phyloP scores from a whole-genome alignment of 1,140 invertebrate species.

The Phymorhynchus buccinoides region DNA sequence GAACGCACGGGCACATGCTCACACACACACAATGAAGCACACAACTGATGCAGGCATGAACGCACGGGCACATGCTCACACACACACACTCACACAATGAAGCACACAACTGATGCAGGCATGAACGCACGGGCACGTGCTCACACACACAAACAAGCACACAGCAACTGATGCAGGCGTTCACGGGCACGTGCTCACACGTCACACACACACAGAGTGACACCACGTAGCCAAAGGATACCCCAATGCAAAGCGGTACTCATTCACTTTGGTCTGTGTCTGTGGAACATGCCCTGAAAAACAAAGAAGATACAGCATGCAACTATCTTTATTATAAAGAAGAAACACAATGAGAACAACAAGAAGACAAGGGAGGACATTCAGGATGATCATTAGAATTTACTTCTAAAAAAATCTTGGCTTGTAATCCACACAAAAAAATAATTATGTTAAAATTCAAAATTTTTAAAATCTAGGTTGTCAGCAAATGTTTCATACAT shows the following conservation, averaged over 20 bases:
- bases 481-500: no score
- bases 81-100: background rate
- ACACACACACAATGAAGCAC: background rate
- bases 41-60: slow-evolving; percentile 27
- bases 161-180: background rate
- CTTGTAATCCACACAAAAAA: no score
- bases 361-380: no score
- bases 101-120: background rate
- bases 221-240: slow-evolving; percentile 31
- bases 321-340: no score
- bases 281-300: background rate
- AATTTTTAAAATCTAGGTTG: no score
- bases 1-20: no score
- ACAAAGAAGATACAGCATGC: background rate
- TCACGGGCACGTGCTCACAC: no score
- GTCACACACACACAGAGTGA: background rate
- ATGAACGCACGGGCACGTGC: background rate
- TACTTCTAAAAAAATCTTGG: no score
- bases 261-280: background rate
- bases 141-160: background rate
- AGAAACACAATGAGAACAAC: no score
- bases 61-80: background rate
- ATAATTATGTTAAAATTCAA: no score
- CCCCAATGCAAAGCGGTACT: slow-evolving; percentile 34
- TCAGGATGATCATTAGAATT: no score